These are phyloP conservation scores for Paradoxurus hermaphroditus DNA, from an alignment of 2,113 vertebrate genomes.

Conservation along the genomic window DNA sequence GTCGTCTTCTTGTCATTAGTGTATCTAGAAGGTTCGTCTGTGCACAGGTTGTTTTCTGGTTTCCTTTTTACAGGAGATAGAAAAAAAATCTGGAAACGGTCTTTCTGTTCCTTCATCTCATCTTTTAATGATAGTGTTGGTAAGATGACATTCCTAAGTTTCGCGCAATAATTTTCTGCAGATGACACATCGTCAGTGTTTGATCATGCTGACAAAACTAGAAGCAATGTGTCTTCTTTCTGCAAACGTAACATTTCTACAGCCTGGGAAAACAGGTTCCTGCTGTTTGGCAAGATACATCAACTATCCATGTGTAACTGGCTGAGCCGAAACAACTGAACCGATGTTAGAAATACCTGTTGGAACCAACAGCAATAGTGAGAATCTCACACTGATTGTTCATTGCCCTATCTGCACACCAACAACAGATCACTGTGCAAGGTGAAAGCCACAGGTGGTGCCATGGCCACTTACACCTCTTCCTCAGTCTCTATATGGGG, in stretches of 20 bases:
- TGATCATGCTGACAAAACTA: background rate
- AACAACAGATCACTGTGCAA: background rate
- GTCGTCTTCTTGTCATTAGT: background rate
- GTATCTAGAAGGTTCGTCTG: background rate
- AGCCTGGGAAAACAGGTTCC: background rate
- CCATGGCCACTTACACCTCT: too few relatives aligned
- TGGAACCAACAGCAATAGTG: background rate
- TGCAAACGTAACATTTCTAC: background rate
- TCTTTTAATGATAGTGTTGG: background rate
- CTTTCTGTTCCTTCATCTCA: background rate
- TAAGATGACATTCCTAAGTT: background rate
- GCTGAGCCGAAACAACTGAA: background rate
- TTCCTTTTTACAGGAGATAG: background rate
- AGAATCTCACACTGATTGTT: background rate
- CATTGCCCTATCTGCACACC: background rate
- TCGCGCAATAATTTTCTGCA: background rate
- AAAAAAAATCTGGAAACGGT: background rate
- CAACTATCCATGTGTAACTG: background rate
- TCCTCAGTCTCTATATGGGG: background rate
- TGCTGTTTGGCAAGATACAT: background rate
- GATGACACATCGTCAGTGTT: background rate
- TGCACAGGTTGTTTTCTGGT: background rate
- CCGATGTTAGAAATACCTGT: background rate
- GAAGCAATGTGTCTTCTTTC: background rate
- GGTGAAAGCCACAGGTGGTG: background rate